phyloP scores from a whole-genome alignment of 2,113 vertebrate genomes.

The Spheniscus mendiculus region DNA sequence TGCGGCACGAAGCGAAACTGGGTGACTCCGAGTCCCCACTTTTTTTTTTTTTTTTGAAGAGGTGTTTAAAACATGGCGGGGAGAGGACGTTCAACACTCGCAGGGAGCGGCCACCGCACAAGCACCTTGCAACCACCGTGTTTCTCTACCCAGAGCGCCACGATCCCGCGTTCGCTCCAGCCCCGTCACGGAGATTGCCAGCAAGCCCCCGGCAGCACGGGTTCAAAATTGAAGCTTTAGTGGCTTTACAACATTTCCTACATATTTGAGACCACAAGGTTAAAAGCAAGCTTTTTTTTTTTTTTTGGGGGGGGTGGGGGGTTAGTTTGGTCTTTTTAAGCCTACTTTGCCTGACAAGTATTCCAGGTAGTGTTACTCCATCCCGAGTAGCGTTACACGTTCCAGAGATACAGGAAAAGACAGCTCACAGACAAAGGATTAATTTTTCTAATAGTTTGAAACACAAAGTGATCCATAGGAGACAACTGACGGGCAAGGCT shows the following conservation, averaged over 20 bases:
- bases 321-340: not conserved
- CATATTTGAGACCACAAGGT: not conserved
- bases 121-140: accelerated
- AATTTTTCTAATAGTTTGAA: no score
- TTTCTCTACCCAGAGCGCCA: not conserved
- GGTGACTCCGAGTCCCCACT: not conserved
- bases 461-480: not conserved
- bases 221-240: not conserved
- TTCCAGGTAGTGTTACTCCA: not conserved
- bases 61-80: accelerated
- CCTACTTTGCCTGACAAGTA: not conserved
- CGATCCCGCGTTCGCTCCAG: accelerated
- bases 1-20: accelerated
- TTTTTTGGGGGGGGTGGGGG: no score
- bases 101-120: not conserved
- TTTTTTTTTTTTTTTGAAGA: no score
- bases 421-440: not conserved
- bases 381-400: accelerated
- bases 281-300: not conserved
- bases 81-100: accelerated
- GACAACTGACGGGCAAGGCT: not conserved
- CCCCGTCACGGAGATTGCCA: not conserved
- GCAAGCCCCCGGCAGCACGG: accelerated
- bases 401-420: not conserved
- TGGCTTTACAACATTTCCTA: not conserved